phyloP scores from a whole-genome alignment of 2,888 invertebrate genomes.

The Melikaiella ostensackeni region DNA sequence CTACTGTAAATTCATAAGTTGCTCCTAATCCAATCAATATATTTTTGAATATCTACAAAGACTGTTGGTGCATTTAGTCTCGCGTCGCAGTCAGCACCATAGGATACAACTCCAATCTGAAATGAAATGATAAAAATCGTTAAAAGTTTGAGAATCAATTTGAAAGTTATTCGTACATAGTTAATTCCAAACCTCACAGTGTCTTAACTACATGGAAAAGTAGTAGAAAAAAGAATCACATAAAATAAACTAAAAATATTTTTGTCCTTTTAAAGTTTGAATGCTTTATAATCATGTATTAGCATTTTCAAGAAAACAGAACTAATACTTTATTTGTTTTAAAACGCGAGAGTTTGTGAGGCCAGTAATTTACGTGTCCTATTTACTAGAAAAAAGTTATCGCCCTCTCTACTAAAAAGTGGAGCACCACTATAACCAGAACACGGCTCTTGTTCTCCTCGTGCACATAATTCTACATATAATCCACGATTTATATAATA shows the following conservation, averaged over 20 bases:
- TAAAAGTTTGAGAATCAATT: not conserved
- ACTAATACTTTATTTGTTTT: too few relatives aligned
- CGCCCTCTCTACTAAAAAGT: conserved; percentile 81
- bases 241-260: not conserved
- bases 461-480: conserved; percentile 85
- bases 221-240: not conserved
- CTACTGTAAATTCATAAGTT: conserved; percentile 77
- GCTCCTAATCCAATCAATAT: conserved; percentile 86
- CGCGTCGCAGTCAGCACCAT: conserved; percentile 88
- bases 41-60: conserved; percentile 87
- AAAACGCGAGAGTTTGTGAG: not conserved
- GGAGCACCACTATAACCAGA: conserved; percentile 90
- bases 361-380: conserved; percentile 6
- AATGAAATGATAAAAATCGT: conserved; percentile 49
- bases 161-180: not conserved
- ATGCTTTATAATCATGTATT: too few relatives aligned
- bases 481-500: conserved; percentile 81
- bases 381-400: conserved; percentile 82
- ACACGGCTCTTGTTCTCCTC: conserved; percentile 86
- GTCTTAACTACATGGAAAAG: not conserved
- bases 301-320: too few relatives aligned
- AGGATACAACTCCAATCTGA: conserved; percentile 88
- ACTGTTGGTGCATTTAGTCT: conserved; percentile 86
- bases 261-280: not conserved
- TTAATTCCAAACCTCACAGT: not conserved